phyloP scores from a whole-genome alignment of 2,888 invertebrate genomes.

The Parnassius mnemosyne region DNA sequence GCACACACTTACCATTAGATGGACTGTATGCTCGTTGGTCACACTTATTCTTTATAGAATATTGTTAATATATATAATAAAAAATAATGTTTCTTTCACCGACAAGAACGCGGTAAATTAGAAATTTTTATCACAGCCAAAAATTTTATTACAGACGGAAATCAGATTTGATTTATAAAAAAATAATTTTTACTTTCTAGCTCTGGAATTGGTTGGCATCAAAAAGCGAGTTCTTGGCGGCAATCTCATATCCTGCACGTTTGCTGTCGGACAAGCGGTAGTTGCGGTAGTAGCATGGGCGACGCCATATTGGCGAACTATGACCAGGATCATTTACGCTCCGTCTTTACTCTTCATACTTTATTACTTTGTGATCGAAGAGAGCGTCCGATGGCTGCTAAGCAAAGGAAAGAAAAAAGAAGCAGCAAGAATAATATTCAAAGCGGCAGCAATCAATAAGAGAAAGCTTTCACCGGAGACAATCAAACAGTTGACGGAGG shows the following conservation, averaged over 20 bases:
- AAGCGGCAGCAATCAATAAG: constrained; percentile 68
- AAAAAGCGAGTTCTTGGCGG: constrained; percentile 79
- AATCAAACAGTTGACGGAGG: constrained; percentile 42
- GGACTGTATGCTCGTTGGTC: no score
- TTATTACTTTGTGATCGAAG: constrained; percentile 82
- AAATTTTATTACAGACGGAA: no score
- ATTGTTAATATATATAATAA: no score
- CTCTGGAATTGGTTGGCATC: constrained; percentile 55
- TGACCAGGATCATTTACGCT: constrained; percentile 81
- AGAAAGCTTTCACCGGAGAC: constrained; percentile 61
- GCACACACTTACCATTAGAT: no score
- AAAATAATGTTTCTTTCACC: no score
- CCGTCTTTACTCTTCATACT: constrained; percentile 82
- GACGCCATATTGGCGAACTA: constrained; percentile 83
- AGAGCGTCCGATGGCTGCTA: constrained; percentile 86
- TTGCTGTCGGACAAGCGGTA: constrained; percentile 83
- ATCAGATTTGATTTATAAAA: no score
- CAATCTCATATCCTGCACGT: constrained; percentile 78
- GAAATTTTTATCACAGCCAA: no score
- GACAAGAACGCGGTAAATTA: no score
- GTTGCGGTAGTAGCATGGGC: constrained; percentile 83
- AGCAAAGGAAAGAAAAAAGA: constrained; percentile 78
- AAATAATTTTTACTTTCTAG: constrained; percentile 32
- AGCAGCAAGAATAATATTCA: constrained; percentile 63
- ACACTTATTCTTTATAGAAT: no score